These are phyloP conservation scores for Euclidia mi DNA, from an alignment of 2,888 invertebrate genomes.

Conservation along the genomic window DNA sequence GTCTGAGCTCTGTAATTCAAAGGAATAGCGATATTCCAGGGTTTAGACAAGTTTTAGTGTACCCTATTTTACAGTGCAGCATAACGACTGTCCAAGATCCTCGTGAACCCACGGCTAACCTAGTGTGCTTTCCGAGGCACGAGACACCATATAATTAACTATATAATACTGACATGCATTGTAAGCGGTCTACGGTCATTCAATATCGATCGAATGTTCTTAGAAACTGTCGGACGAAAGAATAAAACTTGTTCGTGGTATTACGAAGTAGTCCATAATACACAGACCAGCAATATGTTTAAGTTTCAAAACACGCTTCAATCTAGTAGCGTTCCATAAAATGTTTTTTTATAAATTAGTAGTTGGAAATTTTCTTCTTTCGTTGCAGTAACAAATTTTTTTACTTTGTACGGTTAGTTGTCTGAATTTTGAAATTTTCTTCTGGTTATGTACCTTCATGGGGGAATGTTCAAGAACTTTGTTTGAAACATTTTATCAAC, in stretches of 20 bases:
- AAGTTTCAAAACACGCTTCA: constrained; percentile 40
- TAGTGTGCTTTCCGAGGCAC: no score
- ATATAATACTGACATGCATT: no score
- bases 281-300: constrained; percentile 22
- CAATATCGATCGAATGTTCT: no score
- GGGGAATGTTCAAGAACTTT: constrained; percentile 18
- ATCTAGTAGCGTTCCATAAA: constrained; percentile 31
- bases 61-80: no score
- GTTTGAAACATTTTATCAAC: constrained; percentile 11
- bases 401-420: constrained; percentile 25
- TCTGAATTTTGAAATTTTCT: constrained; percentile 21
- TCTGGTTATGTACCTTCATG: constrained; percentile 10
- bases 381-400: constrained; percentile 21
- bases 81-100: no score
- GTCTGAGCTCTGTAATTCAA: no score
- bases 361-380: constrained; percentile 34
- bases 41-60: no score
- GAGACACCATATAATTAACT: no score
- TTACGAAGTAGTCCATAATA: constrained; percentile 1
- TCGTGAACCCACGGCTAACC: no score
- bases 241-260: background rate
- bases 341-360: constrained; percentile 31
- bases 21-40: no score
- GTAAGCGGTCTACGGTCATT: no score
- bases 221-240: no score